Conservation (phyloP, 1,140 invertebrate genomes). For the Drosophila pectinifera region DNA sequence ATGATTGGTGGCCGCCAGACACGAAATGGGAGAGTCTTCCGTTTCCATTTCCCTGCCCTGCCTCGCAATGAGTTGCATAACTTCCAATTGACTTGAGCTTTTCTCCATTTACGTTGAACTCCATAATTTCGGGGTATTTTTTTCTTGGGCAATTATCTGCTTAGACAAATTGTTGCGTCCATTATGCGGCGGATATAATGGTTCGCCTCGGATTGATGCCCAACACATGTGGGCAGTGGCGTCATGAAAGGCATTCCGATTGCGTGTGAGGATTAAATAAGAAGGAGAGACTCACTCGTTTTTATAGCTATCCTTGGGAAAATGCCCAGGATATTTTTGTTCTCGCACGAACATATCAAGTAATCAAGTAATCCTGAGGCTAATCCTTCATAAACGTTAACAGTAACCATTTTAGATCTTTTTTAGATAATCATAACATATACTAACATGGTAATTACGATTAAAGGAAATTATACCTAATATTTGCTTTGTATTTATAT, state of each 20-base stretch:
- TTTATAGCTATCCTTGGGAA: slow-evolving; percentile 48
- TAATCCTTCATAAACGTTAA: neutral
- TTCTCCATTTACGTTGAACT: slow-evolving; percentile 29
- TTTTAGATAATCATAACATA: neutral
- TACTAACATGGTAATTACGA: neutral
- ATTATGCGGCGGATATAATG: slow-evolving; percentile 61
- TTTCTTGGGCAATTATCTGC: slow-evolving; percentile 38
- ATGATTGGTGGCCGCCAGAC: slow-evolving; percentile 73
- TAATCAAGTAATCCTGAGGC: slow-evolving; percentile 16
- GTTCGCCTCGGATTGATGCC: slow-evolving; percentile 20
- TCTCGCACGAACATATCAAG: slow-evolving; percentile 2
- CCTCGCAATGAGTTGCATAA: slow-evolving; percentile 50
- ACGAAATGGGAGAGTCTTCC: slow-evolving; percentile 59
- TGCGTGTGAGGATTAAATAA: neutral
- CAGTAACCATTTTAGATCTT: too few species aligned
- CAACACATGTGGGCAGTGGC: slow-evolving; percentile 39
- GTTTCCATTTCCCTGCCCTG: neutral
- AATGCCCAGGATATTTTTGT: slow-evolving; percentile 56
- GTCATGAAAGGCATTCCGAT: slow-evolving; percentile 15
- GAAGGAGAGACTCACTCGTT: neutral
- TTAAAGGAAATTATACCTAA: neutral
- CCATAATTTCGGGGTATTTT: slow-evolving; percentile 21
- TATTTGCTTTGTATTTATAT: neutral
- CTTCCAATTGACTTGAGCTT: slow-evolving; percentile 69
- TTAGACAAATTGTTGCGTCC: slow-evolving; percentile 66